phyloP scores from a whole-genome alignment of 2,113 vertebrate species.

The Ammodytes dubius region DNA sequence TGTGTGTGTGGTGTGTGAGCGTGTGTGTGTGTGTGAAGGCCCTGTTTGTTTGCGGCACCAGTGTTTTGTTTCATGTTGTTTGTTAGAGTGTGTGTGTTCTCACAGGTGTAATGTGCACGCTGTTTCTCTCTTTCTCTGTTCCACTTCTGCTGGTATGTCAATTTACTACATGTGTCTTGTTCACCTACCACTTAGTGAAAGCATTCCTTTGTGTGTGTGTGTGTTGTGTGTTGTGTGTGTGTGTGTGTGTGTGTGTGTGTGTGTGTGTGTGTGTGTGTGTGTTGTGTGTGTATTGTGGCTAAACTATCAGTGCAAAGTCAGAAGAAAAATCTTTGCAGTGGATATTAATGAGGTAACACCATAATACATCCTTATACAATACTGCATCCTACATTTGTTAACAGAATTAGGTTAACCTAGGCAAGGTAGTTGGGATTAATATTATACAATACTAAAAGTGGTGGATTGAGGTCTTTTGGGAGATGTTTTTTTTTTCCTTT shows the following conservation, averaged over 20 bases:
- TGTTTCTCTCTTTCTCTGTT: background rate
- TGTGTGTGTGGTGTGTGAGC: constrained; percentile 21
- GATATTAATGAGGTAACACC: background rate
- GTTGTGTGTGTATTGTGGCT: background rate
- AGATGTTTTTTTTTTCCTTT: background rate
- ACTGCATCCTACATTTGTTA: background rate
- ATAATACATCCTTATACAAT: background rate
- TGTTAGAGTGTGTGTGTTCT: constrained; percentile 23
- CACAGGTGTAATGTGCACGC: constrained; percentile 37
- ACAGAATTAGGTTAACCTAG: background rate
- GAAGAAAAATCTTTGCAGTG: background rate
- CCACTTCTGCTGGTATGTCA: background rate
- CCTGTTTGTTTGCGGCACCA: constrained; percentile 8
- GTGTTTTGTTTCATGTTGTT: constrained; percentile 38
- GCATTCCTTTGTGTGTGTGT: background rate
- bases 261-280: constrained; percentile 8
- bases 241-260: background rate
- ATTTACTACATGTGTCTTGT: constrained; percentile 3
- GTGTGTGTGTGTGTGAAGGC: constrained; percentile 1
- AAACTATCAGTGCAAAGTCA: background rate
- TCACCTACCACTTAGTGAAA: background rate
- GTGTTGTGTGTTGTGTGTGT: too few species aligned
- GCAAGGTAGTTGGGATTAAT: background rate
- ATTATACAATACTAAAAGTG: background rate
- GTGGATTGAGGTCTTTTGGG: background rate